Percentiles rank a stretch among this genome's conserved stretches.
Conservation (phyloP, 2,113 vertebrate species). For the Pyxicephalus adspersus region DNA sequence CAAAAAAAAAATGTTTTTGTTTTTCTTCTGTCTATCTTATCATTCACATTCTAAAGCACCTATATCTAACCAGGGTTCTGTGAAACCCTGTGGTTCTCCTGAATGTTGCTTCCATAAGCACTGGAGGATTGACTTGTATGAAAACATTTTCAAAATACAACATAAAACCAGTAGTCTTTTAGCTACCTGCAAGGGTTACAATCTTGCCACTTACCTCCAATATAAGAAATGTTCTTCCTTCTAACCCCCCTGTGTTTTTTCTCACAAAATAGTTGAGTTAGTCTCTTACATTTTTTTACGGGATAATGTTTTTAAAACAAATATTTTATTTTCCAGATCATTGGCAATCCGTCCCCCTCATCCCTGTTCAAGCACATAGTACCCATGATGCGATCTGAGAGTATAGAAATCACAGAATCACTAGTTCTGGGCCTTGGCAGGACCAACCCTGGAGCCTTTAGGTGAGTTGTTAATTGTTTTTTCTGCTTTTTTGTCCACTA, state of each 20-base stretch:
- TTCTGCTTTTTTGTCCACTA: no score
- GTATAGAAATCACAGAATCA: constrained; percentile 99
- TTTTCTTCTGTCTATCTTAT: no score
- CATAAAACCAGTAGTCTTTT: no score
- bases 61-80: no score
- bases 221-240: no score
- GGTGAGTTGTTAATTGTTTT: constrained; percentile 68
- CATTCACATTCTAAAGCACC: no score
- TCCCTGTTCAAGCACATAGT: constrained; percentile 98
- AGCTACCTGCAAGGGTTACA: no score
- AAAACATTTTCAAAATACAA: not conserved
- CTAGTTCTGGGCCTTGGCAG: constrained; percentile 98
- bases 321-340: constrained; percentile 77
- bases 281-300: not conserved
- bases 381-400: constrained; percentile 99
- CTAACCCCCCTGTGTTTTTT: no score
- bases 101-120: not conserved
- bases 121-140: not conserved
- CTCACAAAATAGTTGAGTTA: not conserved
- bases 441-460: constrained; percentile 97
- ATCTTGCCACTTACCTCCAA: no score
- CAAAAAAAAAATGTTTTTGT: no score
- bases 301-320: not conserved
- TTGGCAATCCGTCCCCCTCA: constrained; percentile 94
- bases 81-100: no score